A percentile compares a stretch with the other conserved stretches of the same genome.
Conservation (phyloP, 2,113 vertebrate genomes). For the Vulpes lagopus region DNA sequence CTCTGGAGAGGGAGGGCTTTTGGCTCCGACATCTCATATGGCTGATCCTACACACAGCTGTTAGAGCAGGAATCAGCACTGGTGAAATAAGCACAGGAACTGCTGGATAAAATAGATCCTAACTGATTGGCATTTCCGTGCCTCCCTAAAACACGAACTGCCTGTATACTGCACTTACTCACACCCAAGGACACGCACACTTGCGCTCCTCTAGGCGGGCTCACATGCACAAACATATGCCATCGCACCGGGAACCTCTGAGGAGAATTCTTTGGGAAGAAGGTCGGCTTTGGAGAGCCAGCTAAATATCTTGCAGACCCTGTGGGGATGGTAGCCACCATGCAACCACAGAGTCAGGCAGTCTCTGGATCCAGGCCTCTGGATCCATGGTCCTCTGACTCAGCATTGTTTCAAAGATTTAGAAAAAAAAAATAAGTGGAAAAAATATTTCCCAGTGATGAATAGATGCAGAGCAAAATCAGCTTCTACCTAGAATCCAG, state of each 20-base stretch:
- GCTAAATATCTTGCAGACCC: neutral
- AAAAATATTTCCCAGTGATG: neutral
- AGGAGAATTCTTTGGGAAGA: neutral
- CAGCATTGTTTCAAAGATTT: neutral
- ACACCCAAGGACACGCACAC: neutral
- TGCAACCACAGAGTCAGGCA: neutral
- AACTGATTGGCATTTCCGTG: neutral
- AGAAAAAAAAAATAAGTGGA: neutral
- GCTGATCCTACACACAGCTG: neutral
- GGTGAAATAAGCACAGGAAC: neutral
- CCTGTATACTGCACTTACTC: neutral
- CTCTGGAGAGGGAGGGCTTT: neutral
- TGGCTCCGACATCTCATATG: neutral
- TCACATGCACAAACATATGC: neutral
- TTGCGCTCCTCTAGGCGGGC: neutral
- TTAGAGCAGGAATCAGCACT: neutral
- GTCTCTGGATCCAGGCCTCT: neutral
- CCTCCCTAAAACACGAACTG: neutral
- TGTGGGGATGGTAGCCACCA: neutral
- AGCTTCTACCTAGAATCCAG: neutral
- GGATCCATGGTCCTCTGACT: neutral
- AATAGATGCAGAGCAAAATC: neutral
- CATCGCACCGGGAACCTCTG: neutral
- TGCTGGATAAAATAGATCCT: neutral
- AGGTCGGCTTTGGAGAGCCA: neutral